A percentile compares a stretch with the other conserved stretches of the same genome.
These are phyloP conservation scores for Carassius auratus DNA, from an alignment of 2,113 vertebrate species.

Conservation along the genomic window DNA sequence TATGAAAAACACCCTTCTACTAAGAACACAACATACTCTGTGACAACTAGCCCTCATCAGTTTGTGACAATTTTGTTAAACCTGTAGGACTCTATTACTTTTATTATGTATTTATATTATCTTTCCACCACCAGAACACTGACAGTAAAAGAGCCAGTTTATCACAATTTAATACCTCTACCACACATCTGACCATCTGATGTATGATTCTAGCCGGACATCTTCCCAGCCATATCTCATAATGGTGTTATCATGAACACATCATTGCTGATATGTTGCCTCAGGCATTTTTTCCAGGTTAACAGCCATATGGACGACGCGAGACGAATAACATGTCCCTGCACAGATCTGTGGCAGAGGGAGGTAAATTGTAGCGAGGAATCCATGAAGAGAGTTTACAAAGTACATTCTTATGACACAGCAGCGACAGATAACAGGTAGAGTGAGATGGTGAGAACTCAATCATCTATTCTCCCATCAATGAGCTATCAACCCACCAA, in stretches of 20 bases:
- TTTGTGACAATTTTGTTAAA: background rate
- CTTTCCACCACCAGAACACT: background rate
- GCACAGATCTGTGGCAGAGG: constrained; percentile 1
- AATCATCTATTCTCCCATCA: constrained; percentile 31
- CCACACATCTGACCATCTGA: constrained; percentile 2
- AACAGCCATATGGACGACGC: background rate
- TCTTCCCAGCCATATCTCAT: background rate
- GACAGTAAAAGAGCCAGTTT: background rate
- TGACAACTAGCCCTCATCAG: background rate
- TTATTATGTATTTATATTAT: constrained; percentile 1
- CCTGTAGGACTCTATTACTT: background rate
- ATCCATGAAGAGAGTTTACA: constrained; percentile 11
- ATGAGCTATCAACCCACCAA: constrained; percentile 31
- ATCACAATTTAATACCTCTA: background rate
- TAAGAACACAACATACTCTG: background rate
- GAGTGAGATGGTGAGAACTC: background rate
- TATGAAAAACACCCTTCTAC: background rate
- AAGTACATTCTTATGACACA: constrained; percentile 16
- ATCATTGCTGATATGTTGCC: constrained; percentile 2
- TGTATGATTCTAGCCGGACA: constrained; percentile 23
- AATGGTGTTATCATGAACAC: constrained; percentile 19
- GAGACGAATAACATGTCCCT: background rate
- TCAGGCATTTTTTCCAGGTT: constrained; percentile 6
- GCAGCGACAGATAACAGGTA: constrained; percentile 26
- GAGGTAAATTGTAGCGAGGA: constrained; percentile 2